Evolutionary conservation across 2,797 vertebrate genomes (phyloP), one percentile per base, ranked within the genome.

Genomic region (Aselliscus stoliczkanus): DNA sequence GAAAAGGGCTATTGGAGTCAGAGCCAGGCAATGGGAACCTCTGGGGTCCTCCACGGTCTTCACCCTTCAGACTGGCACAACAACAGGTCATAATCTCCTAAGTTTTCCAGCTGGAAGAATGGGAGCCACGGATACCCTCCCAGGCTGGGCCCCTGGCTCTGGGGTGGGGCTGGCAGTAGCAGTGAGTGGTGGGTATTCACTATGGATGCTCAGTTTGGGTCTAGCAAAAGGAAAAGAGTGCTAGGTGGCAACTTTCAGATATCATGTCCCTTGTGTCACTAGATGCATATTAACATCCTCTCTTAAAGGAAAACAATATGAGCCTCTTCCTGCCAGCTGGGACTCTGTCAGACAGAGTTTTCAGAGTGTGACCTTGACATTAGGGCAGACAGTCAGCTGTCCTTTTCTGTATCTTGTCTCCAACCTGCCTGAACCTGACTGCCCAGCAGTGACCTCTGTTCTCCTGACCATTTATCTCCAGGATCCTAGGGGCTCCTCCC

Each of bases 221-320:
- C 37, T 29, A 23, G 27, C 11, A 17, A 7, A 31, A 62, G 47
- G 27, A 67, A 52, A 56, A 69, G 21, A n/a, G 21, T 15, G 56
- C 42, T 44, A 37, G 62, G 44, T 42, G 37, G 64, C 10, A 69
- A 11, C 37, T 75, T 79, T 37, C 69, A 64, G 73, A 37, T 31
- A 27, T 17, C 5, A 23, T 17, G 15, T 62, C 64, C 79, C 88
- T 88, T 60, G 9, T 83, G 52, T 81, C 29, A 47, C 39, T 64
- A 70, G 11, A 29, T 44, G 12, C 10, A 3, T 31, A n/a, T 39
- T 8, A 58, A 15, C 2, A 0, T 50, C 50, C 15, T 86, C 56
- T 90, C 50, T 77, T 58, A 83, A 47, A 93, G n/a, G 69, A 25
- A 85, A 90, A 52, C 56, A 23, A 4, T 12, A 58, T 14, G 58